Percentiles rank a stretch among this genome's conserved stretches.
These are phyloP conservation scores for Trididemnum nubilum DNA, from an alignment of 23 tunicate species.

Conservation along the genomic window DNA sequence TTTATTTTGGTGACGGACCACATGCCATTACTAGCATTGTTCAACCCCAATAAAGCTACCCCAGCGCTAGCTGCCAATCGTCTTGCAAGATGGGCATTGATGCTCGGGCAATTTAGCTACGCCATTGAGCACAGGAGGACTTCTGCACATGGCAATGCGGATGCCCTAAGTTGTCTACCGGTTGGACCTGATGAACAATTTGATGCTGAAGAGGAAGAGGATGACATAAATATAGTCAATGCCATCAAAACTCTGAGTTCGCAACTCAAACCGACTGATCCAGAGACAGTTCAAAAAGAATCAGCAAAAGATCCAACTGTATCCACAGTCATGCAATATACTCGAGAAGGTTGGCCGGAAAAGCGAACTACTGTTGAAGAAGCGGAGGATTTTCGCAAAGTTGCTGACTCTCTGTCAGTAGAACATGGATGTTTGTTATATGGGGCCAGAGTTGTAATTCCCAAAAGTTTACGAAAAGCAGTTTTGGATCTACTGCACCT, in stretches of 20 bases:
- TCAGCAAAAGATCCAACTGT: slow-evolving; percentile 10
- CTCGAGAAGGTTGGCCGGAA: slow-evolving; percentile 41
- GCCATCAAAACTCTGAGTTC: slow-evolving; percentile 9
- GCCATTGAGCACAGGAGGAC: slow-evolving; percentile 26
- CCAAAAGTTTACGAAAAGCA: not conserved
- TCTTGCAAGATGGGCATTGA: not conserved
- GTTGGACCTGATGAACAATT: slow-evolving; percentile 10
- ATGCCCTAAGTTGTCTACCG: slow-evolving; percentile 38
- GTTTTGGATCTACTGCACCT: not conserved
- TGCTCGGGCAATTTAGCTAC: slow-evolving; percentile 22
- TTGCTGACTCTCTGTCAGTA: slow-evolving; percentile 1
- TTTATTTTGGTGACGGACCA: slow-evolving; percentile 34
- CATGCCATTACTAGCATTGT: slow-evolving; percentile 27
- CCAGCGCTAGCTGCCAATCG: slow-evolving; percentile 43
- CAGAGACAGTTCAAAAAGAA: slow-evolving; percentile 7
- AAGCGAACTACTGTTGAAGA: no score
- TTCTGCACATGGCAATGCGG: slow-evolving; percentile 42
- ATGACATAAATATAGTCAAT: not conserved
- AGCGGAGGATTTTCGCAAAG: not conserved
- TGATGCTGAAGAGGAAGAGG: not conserved
- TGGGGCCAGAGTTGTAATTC: slow-evolving; percentile 12
- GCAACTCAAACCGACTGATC: slow-evolving; percentile 34
- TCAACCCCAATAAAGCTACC: slow-evolving; percentile 25
- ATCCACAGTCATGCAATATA: slow-evolving; percentile 32
- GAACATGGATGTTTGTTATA: slow-evolving; percentile 28